phyloP scores from a whole-genome alignment of 2,797 vertebrate genomes.

The Microctenopoma lineatum region DNA sequence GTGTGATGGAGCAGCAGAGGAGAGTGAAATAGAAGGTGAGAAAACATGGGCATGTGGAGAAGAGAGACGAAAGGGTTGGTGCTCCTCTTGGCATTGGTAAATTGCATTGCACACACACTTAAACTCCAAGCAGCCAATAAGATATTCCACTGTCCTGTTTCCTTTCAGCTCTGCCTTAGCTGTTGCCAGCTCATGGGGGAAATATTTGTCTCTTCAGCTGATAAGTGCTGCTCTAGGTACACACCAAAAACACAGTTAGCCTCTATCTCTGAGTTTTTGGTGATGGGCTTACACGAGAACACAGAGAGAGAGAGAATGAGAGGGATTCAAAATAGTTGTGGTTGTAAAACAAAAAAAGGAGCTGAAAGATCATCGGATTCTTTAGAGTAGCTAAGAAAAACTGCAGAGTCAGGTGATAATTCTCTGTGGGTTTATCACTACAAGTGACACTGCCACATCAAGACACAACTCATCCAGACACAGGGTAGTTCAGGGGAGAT shows the following conservation, averaged over 20 bases:
- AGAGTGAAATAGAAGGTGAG: conserved; percentile 65
- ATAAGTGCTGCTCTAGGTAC: neutral
- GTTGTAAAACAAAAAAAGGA: conserved; percentile 11
- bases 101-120: conserved; percentile 16
- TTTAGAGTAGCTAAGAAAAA: neutral
- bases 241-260: neutral
- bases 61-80: conserved; percentile 25
- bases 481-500: neutral
- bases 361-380: conserved; percentile 10
- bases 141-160: neutral
- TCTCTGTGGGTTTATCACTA: conserved; percentile 1
- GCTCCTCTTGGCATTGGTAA: conserved; percentile 18
- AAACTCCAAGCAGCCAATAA: neutral
- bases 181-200: neutral
- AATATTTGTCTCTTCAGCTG: neutral
- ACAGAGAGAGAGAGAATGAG: neutral
- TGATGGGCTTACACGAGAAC: neutral
- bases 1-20: conserved; percentile 68
- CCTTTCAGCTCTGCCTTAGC: conserved; percentile 6
- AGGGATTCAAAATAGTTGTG: neutral
- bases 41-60: conserved; percentile 62
- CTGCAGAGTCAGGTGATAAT: neutral
- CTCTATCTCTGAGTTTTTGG: neutral
- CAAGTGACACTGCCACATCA: neutral
- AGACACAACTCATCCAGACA: neutral